Base-by-base conservation (phyloP, 2,797 vertebrate genomes). In the Liparis tanakae region DNA sequence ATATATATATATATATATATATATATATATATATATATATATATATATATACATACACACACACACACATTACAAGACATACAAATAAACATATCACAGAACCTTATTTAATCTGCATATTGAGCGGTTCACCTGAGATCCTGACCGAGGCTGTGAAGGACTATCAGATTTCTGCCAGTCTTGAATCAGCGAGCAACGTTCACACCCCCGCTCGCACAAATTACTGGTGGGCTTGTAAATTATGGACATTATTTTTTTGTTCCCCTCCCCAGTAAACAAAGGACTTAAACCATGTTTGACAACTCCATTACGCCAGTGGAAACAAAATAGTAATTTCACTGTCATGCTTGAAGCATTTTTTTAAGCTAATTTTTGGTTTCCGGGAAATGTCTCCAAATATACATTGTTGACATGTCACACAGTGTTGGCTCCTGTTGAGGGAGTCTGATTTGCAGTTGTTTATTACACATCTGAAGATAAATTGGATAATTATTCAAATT, bases 401-500 rank as follows among this genome's bases (percentile, higher is more conserved):
- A 78, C 74, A 74, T 37, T 61, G 78, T 76, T 17, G 22, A 72
- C 80, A 34, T 72, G 64, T 72, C 70, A 53, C 71, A 53, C 48
- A 65, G 56, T 0, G 55, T 50, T 60, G 72, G 72, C 81, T 82
- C 80, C 81, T 77, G 83, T 78, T 72, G 61, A 67, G 56, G 65
- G 72, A 76, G 18, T 72, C 53, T 56, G 78, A 84, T 87, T 88
- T 85, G 81, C 78, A 84, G 84, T 72, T 34, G 15, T 78, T 81
- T 13, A 60, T 59, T 39, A 22, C n/a, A 60, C 81, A 83, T 84
- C 58, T 91, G 83, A 62, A 41, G 60, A 90, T 85, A 72, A 86
- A 88, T 82, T 90, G 79, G 75, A 91, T 85, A 87, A 89, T 85
- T 74, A 87, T 71, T 73, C 74, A 86, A 84, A 75, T 54, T 67